Base-by-base conservation (phyloP, 64 coral and sea anemone species). In the Cladopsammia gracilis region DNA sequence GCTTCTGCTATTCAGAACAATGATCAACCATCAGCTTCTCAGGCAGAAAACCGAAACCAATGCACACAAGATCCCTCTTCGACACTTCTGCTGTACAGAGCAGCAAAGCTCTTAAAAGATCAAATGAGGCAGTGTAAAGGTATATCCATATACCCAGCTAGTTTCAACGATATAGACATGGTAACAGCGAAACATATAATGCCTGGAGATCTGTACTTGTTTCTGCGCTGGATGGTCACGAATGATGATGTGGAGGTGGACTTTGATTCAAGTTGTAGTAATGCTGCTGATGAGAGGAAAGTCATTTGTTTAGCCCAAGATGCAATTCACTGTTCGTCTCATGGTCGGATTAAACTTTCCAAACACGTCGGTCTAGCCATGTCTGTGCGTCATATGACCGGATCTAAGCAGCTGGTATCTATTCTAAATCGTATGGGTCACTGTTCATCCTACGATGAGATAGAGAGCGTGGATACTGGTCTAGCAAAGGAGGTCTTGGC, bases 51-150 rank as follows among this genome's bases (percentile, higher is more conserved):
- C 42, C 4, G 19, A 56, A 47, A 85, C 48, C 64, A 85, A 18
- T 12, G 25, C n/a, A 25, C 34, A 22, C 62, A 92, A 79, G 88
- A 62, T 64, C 59, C 79, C n/a, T 82, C 79, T 62, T 18, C 62
- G 46, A 73, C 34, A 14, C 70, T 9, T 34, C 5, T 73, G 46
- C 18, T 87, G 7, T 78, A 69, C 71, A 67, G 49, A 42, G 73
- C 73, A 10, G 91, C 83, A 64, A 93, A 87, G 61, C 49, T 87
- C 1, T 52, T 93, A 45, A 93, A 87, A 87, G 71, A 76, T 52
- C n/a, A 83, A 8, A 94, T 94, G 52, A 94, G 83, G 66, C n/a
- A 94, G 23, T 89, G 85, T 54, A 76, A 82, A 9, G 86, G 76
- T 12, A 88, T 89, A 26, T 88, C 74, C 16, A 4, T 88, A 7